phyloP scores from a whole-genome alignment of 2,888 invertebrate species.

The Nephrocerus scutellatus region DNA sequence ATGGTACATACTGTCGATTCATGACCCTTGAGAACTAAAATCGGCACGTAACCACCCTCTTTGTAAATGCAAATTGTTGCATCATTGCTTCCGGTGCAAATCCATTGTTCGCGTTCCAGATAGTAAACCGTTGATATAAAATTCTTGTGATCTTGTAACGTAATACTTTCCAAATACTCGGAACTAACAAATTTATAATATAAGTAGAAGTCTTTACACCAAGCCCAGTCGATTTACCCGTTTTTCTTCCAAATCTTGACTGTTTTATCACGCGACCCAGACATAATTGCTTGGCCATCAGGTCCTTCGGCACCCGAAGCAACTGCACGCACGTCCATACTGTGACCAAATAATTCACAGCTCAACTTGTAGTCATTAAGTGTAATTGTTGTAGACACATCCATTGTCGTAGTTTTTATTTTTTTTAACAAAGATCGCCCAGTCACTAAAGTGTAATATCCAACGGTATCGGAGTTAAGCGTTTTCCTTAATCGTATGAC shows the following conservation, averaged over 20 bases:
- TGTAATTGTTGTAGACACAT: too few relatives aligned
- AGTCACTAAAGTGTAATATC: too few relatives aligned
- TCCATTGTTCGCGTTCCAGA: slow-evolving; percentile 65
- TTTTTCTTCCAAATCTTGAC: slow-evolving; percentile 79
- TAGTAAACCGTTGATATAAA: slow-evolving; percentile 79
- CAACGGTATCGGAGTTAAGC: too few relatives aligned
- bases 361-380: slow-evolving; percentile 67
- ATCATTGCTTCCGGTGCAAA: slow-evolving; percentile 87
- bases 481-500: too few relatives aligned
- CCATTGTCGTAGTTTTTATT: too few relatives aligned
- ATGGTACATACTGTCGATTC: slow-evolving; percentile 50
- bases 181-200: slow-evolving; percentile 5
- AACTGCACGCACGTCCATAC: slow-evolving; percentile 77
- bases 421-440: too few relatives aligned
- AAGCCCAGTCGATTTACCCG: slow-evolving; percentile 47
- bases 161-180: slow-evolving; percentile 59
- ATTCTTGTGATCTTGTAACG: slow-evolving; percentile 73
- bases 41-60: slow-evolving; percentile 60
- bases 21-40: slow-evolving; percentile 69
- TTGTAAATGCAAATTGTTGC: slow-evolving; percentile 72
- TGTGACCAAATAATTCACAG: slow-evolving; percentile 70
- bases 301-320: slow-evolving; percentile 48
- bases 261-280: slow-evolving; percentile 83
- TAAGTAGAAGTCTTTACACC: not conserved
- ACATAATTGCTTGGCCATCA: slow-evolving; percentile 65